These are phyloP conservation scores for Cercocebus atys DNA, from an alignment of 2,113 vertebrate genomes.

Conservation along the genomic window DNA sequence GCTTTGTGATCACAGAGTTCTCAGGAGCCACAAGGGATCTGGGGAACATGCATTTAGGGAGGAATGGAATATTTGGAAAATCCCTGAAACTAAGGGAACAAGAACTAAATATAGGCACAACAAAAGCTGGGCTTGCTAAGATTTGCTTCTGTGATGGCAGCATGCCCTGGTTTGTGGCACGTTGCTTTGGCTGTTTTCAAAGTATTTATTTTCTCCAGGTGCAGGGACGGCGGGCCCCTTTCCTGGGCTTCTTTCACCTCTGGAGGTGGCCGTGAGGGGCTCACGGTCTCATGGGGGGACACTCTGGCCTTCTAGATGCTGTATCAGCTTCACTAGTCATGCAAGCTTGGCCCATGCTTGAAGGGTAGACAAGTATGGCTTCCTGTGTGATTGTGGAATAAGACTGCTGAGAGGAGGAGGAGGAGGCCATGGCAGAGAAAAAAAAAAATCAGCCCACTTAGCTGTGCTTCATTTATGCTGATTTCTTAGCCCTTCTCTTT, in stretches of 20 bases:
- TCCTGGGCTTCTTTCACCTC: background rate
- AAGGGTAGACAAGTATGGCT: background rate
- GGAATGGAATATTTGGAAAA: background rate
- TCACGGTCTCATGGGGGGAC: too few species aligned
- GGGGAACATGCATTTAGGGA: background rate
- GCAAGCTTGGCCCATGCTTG: fast-evolving
- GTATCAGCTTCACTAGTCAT: too few species aligned
- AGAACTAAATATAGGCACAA: background rate
- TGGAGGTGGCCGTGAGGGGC: fast-evolving
- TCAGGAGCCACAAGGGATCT: background rate
- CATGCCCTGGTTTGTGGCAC: background rate
- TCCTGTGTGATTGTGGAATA: background rate
- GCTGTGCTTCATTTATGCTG: too few species aligned
- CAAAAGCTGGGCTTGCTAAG: background rate
- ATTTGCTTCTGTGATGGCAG: background rate
- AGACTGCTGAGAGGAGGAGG: background rate
- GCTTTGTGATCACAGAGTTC: background rate
- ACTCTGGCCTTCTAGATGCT: background rate
- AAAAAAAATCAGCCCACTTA: background rate
- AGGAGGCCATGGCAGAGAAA: fast-evolving
- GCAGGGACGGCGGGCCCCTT: background rate
- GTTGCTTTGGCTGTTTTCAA: background rate
- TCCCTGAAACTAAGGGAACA: background rate
- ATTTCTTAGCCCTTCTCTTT: background rate
- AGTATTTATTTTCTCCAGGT: background rate